Evolutionary conservation across 2,113 vertebrate genomes (phyloP).

Genomic region (Papio anubis): DNA sequence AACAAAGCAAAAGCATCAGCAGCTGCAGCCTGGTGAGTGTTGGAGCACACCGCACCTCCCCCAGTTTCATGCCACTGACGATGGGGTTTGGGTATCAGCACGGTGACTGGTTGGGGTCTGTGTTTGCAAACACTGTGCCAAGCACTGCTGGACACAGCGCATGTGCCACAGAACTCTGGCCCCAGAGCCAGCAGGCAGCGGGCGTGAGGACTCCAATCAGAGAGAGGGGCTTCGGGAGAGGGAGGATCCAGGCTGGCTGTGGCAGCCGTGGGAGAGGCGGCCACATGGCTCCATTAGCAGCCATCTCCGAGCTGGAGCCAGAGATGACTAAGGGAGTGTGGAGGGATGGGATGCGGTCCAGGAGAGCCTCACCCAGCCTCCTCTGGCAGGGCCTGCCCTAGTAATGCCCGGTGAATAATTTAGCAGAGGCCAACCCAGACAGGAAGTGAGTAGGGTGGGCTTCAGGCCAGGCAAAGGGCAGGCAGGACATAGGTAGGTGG

Average conservation of each 20-base stretch:
- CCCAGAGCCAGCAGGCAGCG: background rate
- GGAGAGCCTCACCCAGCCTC: background rate
- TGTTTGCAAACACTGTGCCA: background rate
- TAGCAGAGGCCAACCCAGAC: background rate
- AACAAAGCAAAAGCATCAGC: accelerated
- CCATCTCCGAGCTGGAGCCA: background rate
- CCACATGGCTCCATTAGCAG: background rate
- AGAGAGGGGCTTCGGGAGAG: background rate
- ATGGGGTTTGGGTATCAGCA: accelerated
- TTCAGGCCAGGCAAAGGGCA: background rate
- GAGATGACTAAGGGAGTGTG: constrained; percentile 8
- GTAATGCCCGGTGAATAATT: background rate
- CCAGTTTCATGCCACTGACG: background rate
- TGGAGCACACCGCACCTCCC: background rate
- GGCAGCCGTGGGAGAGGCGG: accelerated
- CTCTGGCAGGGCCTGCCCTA: background rate
- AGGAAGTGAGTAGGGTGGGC: background rate
- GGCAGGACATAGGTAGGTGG: background rate
- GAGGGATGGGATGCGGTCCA: background rate
- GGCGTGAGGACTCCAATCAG: background rate
- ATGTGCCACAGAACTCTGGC: accelerated
- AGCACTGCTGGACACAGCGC: background rate
- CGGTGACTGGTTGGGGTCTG: background rate
- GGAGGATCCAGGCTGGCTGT: background rate
- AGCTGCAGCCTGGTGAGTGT: background rate